A percentile compares a stretch with the other conserved stretches of the same genome.
These are phyloP conservation scores for Napeogenes inachia DNA, from an alignment of 2,888 invertebrate species.

Conservation along the genomic window DNA sequence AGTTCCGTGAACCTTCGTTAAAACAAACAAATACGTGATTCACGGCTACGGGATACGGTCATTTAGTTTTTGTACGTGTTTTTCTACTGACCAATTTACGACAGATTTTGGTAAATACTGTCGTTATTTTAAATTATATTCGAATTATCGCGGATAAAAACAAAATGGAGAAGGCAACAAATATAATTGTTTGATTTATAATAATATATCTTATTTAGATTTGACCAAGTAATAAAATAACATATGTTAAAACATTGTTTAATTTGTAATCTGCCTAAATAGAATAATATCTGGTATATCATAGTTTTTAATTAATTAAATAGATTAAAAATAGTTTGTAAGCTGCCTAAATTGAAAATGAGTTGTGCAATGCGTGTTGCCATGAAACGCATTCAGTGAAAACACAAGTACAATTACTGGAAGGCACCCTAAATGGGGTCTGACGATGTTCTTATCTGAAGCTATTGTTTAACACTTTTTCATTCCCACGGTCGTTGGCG, in stretches of 20 bases:
- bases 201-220: too few relatives aligned
- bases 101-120: slow-evolving; percentile 17
- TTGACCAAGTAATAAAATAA: too few relatives aligned
- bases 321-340: neutral
- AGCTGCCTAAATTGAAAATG: neutral
- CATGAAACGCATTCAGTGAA: slow-evolving; percentile 41
- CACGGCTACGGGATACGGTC: slow-evolving; percentile 24
- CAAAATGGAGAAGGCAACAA: too few relatives aligned
- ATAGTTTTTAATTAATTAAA: too few relatives aligned
- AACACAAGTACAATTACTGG: slow-evolving; percentile 58
- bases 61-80: slow-evolving; percentile 31
- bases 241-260: too few relatives aligned
- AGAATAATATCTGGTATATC: too few relatives aligned
- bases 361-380: slow-evolving; percentile 31
- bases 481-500: slow-evolving; percentile 70
- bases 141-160: neutral
- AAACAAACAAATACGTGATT: slow-evolving; percentile 47
- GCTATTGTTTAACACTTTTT: slow-evolving; percentile 75
- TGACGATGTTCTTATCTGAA: slow-evolving; percentile 68
- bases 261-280: too few relatives aligned
- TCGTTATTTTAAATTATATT: neutral
- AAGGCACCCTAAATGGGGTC: slow-evolving; percentile 68
- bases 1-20: slow-evolving; percentile 47
- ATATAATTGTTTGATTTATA: too few relatives aligned
- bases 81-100: slow-evolving; percentile 19